Evolutionary conservation across 2,797 vertebrate genomes (phyloP).

Genomic region (Mus minutoides): DNA sequence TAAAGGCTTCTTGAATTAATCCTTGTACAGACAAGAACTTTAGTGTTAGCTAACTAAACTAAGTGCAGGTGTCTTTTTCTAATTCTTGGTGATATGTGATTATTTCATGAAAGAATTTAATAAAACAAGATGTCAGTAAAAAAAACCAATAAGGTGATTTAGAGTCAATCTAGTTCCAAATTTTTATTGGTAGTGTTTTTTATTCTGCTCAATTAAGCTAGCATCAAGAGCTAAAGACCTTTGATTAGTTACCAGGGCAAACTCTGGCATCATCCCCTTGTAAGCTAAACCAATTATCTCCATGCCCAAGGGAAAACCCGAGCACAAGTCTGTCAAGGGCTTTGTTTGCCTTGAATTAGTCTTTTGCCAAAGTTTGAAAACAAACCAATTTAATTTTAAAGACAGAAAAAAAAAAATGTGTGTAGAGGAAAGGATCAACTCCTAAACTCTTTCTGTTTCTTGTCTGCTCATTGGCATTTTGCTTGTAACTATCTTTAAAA

Average conservation of each 20-base stretch:
- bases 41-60: not conserved
- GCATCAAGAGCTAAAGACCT: slow-evolving; percentile 59
- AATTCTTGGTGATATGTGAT: slow-evolving; percentile 29
- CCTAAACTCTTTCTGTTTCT: slow-evolving; percentile 53
- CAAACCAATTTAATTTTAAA: slow-evolving; percentile 54
- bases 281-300: slow-evolving; percentile 58
- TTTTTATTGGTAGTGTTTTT: slow-evolving; percentile 41
- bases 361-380: slow-evolving; percentile 34
- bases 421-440: not conserved
- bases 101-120: slow-evolving; percentile 50
- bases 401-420: not conserved
- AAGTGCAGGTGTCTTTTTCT: slow-evolving; percentile 27
- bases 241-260: slow-evolving; percentile 58
- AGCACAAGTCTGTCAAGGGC: slow-evolving; percentile 28
- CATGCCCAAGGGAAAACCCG: slow-evolving; percentile 50
- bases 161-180: slow-evolving; percentile 24
- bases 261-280: slow-evolving; percentile 54
- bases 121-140: not conserved
- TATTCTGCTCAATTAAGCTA: slow-evolving; percentile 61
- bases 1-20: slow-evolving; percentile 53
- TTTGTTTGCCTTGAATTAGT: slow-evolving; percentile 53
- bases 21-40: slow-evolving; percentile 45
- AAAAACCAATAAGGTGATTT: slow-evolving; percentile 42
- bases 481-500: slow-evolving; percentile 38
- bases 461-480: slow-evolving; percentile 43